Percentiles rank a stretch among this genome's conserved stretches.
Conservation (phyloP, 2,113 vertebrate genomes). For the Acanthochromis polyacanthus region DNA sequence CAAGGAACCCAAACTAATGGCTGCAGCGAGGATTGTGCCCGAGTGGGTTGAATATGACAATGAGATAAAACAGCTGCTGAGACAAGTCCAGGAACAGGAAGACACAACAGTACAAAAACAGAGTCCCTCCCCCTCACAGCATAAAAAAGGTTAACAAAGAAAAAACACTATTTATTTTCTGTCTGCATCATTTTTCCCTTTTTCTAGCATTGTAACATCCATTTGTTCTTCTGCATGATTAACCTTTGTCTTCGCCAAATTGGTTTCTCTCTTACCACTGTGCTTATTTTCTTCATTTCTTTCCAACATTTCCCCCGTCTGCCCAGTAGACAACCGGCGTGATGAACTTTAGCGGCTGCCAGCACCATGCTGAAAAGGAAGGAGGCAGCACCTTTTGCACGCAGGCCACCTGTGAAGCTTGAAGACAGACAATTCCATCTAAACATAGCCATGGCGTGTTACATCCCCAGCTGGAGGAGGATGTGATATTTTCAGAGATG, state of each 20-base stretch:
- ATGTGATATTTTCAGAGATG: constrained; percentile 61
- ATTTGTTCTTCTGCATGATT: constrained; percentile 8
- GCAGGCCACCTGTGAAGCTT: constrained; percentile 70
- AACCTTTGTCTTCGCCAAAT: constrained; percentile 4
- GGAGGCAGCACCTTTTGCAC: constrained; percentile 58
- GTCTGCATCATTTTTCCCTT: not conserved
- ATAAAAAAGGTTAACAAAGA: constrained; percentile 65
- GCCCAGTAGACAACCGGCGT: constrained; percentile 80
- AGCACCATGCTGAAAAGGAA: constrained; percentile 52
- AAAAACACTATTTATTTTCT: not conserved
- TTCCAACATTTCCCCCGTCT: not conserved
- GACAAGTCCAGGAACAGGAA: constrained; percentile 78
- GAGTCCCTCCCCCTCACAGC: constrained; percentile 30
- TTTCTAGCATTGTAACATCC: not conserved
- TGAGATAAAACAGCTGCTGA: constrained; percentile 89
- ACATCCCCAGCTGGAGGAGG: constrained; percentile 40
- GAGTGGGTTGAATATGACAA: constrained; percentile 94
- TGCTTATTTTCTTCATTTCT: constrained; percentile 25
- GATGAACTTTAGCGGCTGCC: constrained; percentile 92
- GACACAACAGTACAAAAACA: constrained; percentile 21
- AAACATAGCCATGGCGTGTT: constrained; percentile 67
- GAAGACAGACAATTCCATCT: constrained; percentile 71
- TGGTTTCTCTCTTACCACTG: not conserved
- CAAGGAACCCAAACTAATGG: constrained; percentile 96
- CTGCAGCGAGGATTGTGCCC: constrained; percentile 93